Evolutionary conservation across 2,113 vertebrate genomes (phyloP).

Genomic region (Eptatretus burgeri): DNA sequence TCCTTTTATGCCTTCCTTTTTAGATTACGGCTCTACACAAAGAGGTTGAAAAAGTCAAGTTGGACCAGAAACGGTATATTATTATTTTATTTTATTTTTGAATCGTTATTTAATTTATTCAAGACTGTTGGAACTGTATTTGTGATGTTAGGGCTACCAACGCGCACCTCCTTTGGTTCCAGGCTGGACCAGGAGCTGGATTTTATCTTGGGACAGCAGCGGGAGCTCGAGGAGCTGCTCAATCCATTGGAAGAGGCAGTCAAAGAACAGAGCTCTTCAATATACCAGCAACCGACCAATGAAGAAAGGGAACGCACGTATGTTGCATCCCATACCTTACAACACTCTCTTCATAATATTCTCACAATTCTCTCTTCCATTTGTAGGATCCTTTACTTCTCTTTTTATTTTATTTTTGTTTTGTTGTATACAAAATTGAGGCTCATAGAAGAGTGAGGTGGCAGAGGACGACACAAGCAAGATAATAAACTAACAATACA

Average conservation of each 20-base stretch:
- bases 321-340: slow-evolving; percentile 8
- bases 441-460: no score
- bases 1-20: slow-evolving; percentile 6
- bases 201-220: slow-evolving; percentile 87
- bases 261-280: slow-evolving; percentile 73
- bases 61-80: slow-evolving; percentile 64
- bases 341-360: no score
- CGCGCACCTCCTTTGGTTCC: neutral
- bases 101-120: no score
- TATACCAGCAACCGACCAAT: slow-evolving; percentile 79
- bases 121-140: neutral
- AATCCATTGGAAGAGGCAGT: slow-evolving; percentile 59
- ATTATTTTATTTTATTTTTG: no score
- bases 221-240: slow-evolving; percentile 71
- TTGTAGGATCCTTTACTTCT: no score
- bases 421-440: no score
- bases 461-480: no score
- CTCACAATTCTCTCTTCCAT: no score
- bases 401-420: no score
- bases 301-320: slow-evolving; percentile 73
- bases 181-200: slow-evolving; percentile 80
- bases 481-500: no score
- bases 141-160: neutral
- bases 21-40: slow-evolving; percentile 57
- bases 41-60: slow-evolving; percentile 91